A percentile compares a stretch with the other conserved stretches of the same genome.
Evolutionary conservation across 2,113 vertebrate genomes (phyloP).

Genomic region (Archilochus colubris): DNA sequence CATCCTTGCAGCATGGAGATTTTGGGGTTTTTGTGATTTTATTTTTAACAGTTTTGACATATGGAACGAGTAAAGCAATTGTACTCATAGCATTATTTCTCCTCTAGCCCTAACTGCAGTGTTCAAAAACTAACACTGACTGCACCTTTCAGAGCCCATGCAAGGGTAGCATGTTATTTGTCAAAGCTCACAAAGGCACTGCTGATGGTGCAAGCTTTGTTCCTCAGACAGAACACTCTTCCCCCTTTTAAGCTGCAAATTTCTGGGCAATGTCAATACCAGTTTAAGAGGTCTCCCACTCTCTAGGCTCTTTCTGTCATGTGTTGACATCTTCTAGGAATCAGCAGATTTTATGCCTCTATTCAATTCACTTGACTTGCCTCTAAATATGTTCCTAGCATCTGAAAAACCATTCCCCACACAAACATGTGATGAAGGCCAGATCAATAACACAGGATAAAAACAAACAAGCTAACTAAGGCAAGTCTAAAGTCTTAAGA

Average conservation of each 20-base stretch:
- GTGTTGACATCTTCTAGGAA: constrained; percentile 54
- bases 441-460: constrained; percentile 67
- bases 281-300: constrained; percentile 58
- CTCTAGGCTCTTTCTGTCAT: constrained; percentile 40
- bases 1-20: neutral
- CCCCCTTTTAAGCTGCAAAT: constrained; percentile 39
- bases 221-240: constrained; percentile 18
- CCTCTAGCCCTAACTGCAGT: constrained; percentile 8
- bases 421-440: constrained; percentile 58
- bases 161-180: constrained; percentile 41
- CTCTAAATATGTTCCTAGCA: constrained; percentile 39
- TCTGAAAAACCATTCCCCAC: constrained; percentile 63
- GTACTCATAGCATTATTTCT: constrained; percentile 35
- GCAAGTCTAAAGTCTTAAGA: constrained; percentile 59
- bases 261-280: constrained; percentile 51
- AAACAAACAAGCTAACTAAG: constrained; percentile 65
- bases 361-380: constrained; percentile 59
- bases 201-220: constrained; percentile 57
- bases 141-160: constrained; percentile 49
- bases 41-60: constrained; percentile 13
- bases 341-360: constrained; percentile 66
- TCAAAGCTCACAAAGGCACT: constrained; percentile 56
- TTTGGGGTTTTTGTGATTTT: neutral
- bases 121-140: constrained; percentile 43
- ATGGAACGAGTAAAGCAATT: constrained; percentile 39